Percentiles rank a stretch among this genome's conserved stretches.
Conservation (phyloP, 2,888 invertebrate species). For the Heterodera filipjevi region DNA sequence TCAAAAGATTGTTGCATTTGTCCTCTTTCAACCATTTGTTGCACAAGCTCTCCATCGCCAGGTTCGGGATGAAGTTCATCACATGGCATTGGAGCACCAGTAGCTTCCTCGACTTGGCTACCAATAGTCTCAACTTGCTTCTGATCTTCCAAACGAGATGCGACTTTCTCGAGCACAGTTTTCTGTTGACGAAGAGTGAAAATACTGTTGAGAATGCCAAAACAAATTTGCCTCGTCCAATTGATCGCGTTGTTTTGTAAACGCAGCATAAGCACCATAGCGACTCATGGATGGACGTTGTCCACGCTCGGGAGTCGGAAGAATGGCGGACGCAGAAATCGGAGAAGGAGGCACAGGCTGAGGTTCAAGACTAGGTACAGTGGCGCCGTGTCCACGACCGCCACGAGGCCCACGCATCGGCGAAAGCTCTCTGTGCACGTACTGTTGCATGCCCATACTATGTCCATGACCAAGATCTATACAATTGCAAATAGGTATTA, state of each 20-base stretch:
- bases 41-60: background rate
- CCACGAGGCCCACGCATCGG: background rate
- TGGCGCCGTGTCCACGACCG: background rate
- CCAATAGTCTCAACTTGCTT: background rate
- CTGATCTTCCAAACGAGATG: background rate
- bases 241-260: background rate
- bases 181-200: background rate
- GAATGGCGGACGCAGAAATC: background rate
- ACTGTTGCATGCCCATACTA: background rate
- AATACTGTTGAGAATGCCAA: too few relatives aligned
- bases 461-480: too few relatives aligned
- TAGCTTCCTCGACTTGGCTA: background rate
- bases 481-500: too few relatives aligned
- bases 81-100: background rate
- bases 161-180: background rate
- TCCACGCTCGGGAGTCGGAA: background rate
- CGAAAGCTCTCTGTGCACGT: background rate
- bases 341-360: background rate
- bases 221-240: too few relatives aligned
- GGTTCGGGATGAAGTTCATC: background rate
- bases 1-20: background rate
- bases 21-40: background rate
- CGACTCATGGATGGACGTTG: background rate
- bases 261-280: background rate
- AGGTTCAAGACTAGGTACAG: background rate